These are phyloP conservation scores for Prochilodus magdalenae DNA, from an alignment of 2,113 vertebrate species.

Conservation along the genomic window DNA sequence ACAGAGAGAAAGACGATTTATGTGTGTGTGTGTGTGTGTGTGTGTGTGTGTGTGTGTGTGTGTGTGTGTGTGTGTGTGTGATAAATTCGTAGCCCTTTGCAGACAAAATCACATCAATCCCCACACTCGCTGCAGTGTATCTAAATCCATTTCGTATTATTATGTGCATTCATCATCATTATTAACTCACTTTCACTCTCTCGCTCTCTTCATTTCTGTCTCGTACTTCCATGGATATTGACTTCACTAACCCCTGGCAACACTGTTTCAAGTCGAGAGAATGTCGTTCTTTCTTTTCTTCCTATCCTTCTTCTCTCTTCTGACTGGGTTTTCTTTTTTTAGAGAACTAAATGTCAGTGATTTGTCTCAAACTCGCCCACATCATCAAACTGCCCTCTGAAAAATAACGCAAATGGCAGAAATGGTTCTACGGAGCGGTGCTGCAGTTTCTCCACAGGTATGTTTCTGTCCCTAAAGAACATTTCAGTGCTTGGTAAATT, in stretches of 20 bases:
- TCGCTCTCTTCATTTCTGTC: conserved; percentile 32
- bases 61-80: not conserved
- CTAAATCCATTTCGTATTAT: conserved; percentile 5
- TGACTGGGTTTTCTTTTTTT: not conserved
- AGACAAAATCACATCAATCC: conserved; percentile 8
- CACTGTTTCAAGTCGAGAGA: not conserved
- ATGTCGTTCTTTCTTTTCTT: not conserved
- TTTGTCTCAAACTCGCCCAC: not conserved
- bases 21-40: not conserved
- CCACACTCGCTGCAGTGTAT: conserved; percentile 10
- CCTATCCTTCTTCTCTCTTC: no score
- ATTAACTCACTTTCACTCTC: conserved; percentile 20
- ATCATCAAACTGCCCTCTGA: not conserved
- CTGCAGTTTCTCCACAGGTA: no score
- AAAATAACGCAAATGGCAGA: not conserved
- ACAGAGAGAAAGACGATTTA: not conserved
- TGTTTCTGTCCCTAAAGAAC: no score
- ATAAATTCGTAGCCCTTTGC: not conserved
- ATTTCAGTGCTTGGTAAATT: no score
- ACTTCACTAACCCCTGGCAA: conserved; percentile 5
- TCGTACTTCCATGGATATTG: not conserved
- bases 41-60: not conserved
- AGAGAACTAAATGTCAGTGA: not conserved
- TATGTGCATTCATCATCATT: conserved; percentile 33
- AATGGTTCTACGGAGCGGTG: not conserved